Evolutionary conservation across 2,797 vertebrate species (phyloP), one percentile per base, ranked within the genome.

Genomic region (Lindbergichthys nudifrons): DNA sequence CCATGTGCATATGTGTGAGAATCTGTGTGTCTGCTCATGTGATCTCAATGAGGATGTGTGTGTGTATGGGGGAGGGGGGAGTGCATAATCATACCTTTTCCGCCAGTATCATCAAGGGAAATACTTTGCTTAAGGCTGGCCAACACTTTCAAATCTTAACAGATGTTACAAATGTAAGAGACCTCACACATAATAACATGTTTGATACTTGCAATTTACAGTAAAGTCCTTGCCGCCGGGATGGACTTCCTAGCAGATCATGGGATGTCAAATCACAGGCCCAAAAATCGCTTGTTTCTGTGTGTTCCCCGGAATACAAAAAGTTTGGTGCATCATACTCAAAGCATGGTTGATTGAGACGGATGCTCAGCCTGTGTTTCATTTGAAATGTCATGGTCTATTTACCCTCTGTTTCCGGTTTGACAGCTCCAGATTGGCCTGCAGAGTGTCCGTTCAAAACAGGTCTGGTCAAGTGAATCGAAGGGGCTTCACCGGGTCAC

Each of bases 1-100:
- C 54, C 77, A 23, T 83, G 75, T 82, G 75, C 76, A 77, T 78
- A 82, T 87, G 86, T 87, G 89, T 89, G 86, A 89, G 84, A 87
- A 90, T 84, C 78, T 73, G 64, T 66, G 62, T 30, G 61, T 80
- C 66, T 62, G 73, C 78, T 85, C 68, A 86, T 72, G 26, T 71
- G 85, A 82, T 82, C 66, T 67, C 61, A 83, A 52, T 69, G 51
- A 73, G 54, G 54, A 79, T 77, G 70, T 82, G 39, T 76, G 75
- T 77, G 45, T 58, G 48, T 42, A 18, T 69, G 23, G 46, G 26
- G 26, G 65, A 46, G 39, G 43, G 45, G 52, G 70, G 58, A 46
- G 46, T 62, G 46, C 39, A 30, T 5, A 54, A 53, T 18, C 18
- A 26, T 47, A 42, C 45, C 9, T 11, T 26, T 19, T 53, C 45